These are phyloP conservation scores for Nesogale talazaci DNA, from an alignment of 2,113 vertebrate species.

Conservation along the genomic window DNA sequence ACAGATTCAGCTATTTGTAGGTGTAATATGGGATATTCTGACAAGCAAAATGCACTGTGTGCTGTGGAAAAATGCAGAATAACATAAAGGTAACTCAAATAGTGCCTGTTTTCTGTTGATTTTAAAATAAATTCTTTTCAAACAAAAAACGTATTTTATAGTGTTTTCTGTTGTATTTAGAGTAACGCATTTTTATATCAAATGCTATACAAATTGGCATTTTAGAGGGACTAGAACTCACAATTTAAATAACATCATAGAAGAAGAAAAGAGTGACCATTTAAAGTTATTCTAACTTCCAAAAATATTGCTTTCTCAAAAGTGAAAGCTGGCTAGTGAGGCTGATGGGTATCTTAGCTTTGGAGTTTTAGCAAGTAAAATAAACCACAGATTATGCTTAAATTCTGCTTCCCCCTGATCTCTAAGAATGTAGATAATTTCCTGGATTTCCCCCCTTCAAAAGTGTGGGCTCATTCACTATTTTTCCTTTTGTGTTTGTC, in stretches of 20 bases:
- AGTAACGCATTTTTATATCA: background rate
- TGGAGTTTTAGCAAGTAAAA: background rate
- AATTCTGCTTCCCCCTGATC: background rate
- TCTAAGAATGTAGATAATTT: too few relatives aligned
- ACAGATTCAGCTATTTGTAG: background rate
- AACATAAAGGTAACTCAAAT: background rate
- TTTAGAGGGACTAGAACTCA: background rate
- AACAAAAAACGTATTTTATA: too few relatives aligned
- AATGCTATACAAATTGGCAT: background rate
- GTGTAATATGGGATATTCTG: background rate
- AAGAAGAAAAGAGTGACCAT: background rate
- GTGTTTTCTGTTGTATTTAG: constrained; percentile 9
- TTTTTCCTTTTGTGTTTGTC: too few relatives aligned
- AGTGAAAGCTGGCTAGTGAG: background rate
- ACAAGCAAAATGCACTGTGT: background rate
- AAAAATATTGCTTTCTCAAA: background rate
- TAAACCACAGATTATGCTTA: background rate
- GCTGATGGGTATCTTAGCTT: background rate
- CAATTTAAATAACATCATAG: background rate
- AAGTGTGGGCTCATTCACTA: too few relatives aligned
- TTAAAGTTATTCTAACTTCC: background rate
- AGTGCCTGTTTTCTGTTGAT: background rate
- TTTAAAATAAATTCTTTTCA: background rate
- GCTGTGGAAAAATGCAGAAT: background rate
- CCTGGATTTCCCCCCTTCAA: too few relatives aligned